Base-by-base conservation (phyloP, 2,888 invertebrate species). In the Lycia hirtaria region DNA sequence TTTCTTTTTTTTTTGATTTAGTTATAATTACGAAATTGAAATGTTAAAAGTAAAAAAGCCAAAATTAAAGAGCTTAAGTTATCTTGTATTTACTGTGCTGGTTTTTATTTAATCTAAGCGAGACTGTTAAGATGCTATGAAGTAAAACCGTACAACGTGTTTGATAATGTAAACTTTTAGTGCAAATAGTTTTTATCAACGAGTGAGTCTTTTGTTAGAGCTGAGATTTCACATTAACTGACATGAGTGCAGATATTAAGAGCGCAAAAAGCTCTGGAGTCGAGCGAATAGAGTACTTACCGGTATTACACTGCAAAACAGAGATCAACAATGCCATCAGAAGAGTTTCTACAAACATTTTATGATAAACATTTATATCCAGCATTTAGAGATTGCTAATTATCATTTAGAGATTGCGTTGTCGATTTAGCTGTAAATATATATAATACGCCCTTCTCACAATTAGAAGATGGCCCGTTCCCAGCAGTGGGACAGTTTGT, bases 171-270 rank as follows among this genome's bases (percentile, higher is more conserved):
- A 28, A 43, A 43, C 28, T 43, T 28, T 28, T n/a, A 28, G 19
- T 43, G 17, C 17, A 28, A 44, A 44, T 19, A n/a, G 30, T 30
- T 44, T 30, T 30, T 30, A 30, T 19, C 44, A 19, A 15, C 22
- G 20, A 26, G 17, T 14, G 24, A 50, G 40, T 51, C 51, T 43
- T 50, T 43, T 51, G 35, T 51, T 53, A n/a, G 28, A 38, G 38
- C 53, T 15, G 28, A 14, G 30, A 38, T 30, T 20, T 9, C 43
- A 35, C 53, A 53, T 43, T 43, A 52, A 43, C 51, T 22, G 32
- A 43, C 24, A 35, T 35, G 35, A 52, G 41, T 51, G 33, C 32
- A 51, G 51, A 35, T 52, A 52, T 45, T 53, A 45, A 24, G 44
- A 53, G 10, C 44, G 30, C 45, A 53, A 53, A 53, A 53, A 52